These are phyloP conservation scores for Rhea pennata DNA, from an alignment of 2,113 vertebrate species.

Conservation along the genomic window DNA sequence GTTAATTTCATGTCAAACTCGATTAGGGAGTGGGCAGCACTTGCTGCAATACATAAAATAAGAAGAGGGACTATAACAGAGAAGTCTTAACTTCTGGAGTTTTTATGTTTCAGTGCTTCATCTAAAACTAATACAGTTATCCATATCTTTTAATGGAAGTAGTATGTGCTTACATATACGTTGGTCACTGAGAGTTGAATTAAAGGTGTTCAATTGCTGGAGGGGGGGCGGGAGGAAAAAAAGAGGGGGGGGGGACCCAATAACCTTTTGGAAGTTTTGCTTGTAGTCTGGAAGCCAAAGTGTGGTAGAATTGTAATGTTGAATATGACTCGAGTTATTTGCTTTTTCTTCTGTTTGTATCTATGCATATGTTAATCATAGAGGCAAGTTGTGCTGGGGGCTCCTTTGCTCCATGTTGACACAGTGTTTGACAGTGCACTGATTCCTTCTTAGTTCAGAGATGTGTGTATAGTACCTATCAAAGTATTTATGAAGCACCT, in stretches of 20 bases:
- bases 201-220: background rate
- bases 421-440: background rate
- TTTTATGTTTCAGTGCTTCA: background rate
- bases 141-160: background rate
- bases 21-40: background rate
- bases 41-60: background rate
- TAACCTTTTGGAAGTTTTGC: background rate
- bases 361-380: rapidly evolving
- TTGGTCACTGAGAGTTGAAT: background rate
- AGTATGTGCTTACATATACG: background rate
- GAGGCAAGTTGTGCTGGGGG: background rate
- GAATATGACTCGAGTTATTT: background rate
- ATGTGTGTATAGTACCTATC: background rate
- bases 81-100: background rate
- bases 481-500: background rate
- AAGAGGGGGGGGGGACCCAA: background rate
- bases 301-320: background rate
- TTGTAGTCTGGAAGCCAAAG: background rate
- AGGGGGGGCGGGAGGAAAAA: background rate
- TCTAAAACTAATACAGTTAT: background rate
- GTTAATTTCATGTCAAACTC: background rate
- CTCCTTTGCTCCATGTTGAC: background rate
- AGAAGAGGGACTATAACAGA: background rate
- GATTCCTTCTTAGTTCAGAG: background rate
- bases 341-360: background rate